Evolutionary conservation across 2,888 invertebrate species (phyloP), one percentile per base, ranked within the genome.

Genomic region (Phasia obesa): DNA sequence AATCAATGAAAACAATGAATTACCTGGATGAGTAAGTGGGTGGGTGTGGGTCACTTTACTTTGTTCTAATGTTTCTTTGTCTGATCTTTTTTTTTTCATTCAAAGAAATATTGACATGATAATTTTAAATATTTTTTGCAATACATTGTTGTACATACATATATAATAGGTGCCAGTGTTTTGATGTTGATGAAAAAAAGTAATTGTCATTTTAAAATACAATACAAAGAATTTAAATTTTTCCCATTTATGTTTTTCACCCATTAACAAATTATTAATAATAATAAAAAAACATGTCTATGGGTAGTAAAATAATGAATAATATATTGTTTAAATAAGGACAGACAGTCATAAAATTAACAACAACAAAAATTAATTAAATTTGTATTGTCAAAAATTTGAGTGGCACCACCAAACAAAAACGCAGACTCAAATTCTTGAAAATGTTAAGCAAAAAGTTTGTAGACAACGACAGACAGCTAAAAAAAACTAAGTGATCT

Each of bases 91-190:
- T 27, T 31, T 47, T 23, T 47, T 19, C 11, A 47, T 70, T 57
- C 21, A 47, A 13, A 42, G 4, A 42, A 64, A 42, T 31, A 76
- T 75, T 76, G 57, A 47, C 53, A 65, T 60, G 44, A 59, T 51
- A 76, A 71, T 81, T 71, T 81, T 57, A 42, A 74, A 31, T 31
- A 11, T 31, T 13, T 13, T 13, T 1, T 38, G 27, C 27, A 27
- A 27, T 38, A 13, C 1, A 38, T 38, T 38, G 11, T 11, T 42
- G 38, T n/a, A 15, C n/a, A n/a, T n/a, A n/a, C n/a, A n/a, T n/a
- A n/a, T n/a, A n/a, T n/a, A n/a, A n/a, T n/a, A n/a, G n/a, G n/a
- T n/a, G n/a, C n/a, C n/a, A n/a, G n/a, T n/a, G n/a, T n/a, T n/a
- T n/a, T n/a, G n/a, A n/a, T n/a, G n/a, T n/a, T n/a, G n/a, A n/a